A percentile compares a stretch with the other conserved stretches of the same genome.
These are phyloP conservation scores for Hesperophylax magnus DNA, from an alignment of 1,140 invertebrate species.

Conservation along the genomic window DNA sequence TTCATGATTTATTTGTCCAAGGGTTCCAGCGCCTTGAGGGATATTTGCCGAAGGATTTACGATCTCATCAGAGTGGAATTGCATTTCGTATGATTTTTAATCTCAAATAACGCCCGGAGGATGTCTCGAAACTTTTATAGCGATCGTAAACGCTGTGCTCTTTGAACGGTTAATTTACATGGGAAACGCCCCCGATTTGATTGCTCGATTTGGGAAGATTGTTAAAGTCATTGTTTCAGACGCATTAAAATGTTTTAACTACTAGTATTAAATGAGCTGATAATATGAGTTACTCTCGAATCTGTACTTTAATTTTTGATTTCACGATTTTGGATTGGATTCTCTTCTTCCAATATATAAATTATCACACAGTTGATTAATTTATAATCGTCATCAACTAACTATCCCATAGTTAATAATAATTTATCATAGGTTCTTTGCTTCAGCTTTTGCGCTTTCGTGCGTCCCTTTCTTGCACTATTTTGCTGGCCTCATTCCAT, in stretches of 20 bases:
- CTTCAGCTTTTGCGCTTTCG: too few relatives aligned
- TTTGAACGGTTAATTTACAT: slow-evolving; percentile 32
- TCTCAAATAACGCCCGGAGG: slow-evolving; percentile 39
- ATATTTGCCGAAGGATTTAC: slow-evolving; percentile 34
- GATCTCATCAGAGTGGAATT: slow-evolving; percentile 36
- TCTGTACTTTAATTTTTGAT: too few relatives aligned
- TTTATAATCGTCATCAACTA: too few relatives aligned
- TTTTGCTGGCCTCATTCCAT: too few relatives aligned
- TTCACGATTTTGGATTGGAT: too few relatives aligned
- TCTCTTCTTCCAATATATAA: too few relatives aligned
- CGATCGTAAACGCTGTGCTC: slow-evolving; percentile 28
- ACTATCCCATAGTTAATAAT: too few relatives aligned
- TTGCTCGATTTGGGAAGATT: neutral
- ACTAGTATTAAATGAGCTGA: too few relatives aligned
- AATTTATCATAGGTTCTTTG: too few relatives aligned
- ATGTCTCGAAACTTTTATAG: slow-evolving; percentile 22
- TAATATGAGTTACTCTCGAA: too few relatives aligned
- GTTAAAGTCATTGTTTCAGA: neutral
- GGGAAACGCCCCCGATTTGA: slow-evolving; percentile 10
- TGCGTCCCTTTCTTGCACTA: too few relatives aligned
- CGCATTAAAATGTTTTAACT: neutral
- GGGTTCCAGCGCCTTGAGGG: slow-evolving; percentile 20
- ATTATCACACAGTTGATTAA: too few relatives aligned
- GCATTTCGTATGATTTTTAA: slow-evolving; percentile 44
- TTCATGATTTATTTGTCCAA: slow-evolving; percentile 35